Evolutionary conservation across 2,113 vertebrate genomes (phyloP).

Genomic region (Neodontobutis hainanensis): DNA sequence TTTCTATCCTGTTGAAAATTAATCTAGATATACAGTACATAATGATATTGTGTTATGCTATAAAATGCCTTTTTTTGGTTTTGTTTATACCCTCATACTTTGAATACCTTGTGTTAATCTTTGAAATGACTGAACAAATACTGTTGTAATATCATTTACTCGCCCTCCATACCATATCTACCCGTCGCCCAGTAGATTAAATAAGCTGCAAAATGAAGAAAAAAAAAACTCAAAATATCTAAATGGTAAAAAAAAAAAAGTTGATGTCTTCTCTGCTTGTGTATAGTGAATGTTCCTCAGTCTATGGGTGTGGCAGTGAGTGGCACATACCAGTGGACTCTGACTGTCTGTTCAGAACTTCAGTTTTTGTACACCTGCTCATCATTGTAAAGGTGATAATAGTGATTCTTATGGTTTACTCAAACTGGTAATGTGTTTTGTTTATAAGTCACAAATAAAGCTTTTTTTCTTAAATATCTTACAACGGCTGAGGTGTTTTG

Average conservation of each 20-base stretch:
- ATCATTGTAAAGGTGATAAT: constrained; percentile 81
- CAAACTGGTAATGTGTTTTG: constrained; percentile 83
- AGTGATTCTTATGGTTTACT: constrained; percentile 79
- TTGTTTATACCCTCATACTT: constrained; percentile 50
- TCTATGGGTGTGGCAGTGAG: constrained; percentile 61
- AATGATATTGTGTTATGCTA: constrained; percentile 80
- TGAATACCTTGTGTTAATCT: constrained; percentile 68
- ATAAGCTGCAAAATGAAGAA: constrained; percentile 23
- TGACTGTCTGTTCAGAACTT: constrained; percentile 76
- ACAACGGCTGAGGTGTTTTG: constrained; percentile 3
- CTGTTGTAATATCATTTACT: constrained; percentile 73
- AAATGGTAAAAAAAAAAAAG: constrained; percentile 48
- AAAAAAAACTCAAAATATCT: constrained; percentile 54
- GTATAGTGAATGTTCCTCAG: constrained; percentile 81
- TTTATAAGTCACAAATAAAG: constrained; percentile 86
- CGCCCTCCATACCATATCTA: constrained; percentile 71
- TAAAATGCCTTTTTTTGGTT: constrained; percentile 69
- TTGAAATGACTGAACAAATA: constrained; percentile 72
- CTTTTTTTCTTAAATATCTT: constrained; percentile 81
- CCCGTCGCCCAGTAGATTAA: constrained; percentile 53
- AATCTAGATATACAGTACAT: constrained; percentile 79
- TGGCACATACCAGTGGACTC: constrained; percentile 67
- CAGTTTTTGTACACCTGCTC: constrained; percentile 82
- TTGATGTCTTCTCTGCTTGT: constrained; percentile 82
- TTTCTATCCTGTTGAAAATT: constrained; percentile 70